Percentiles rank a stretch among this genome's conserved stretches.
Evolutionary conservation across 2,888 invertebrate genomes (phyloP).

Genomic region (Philopedon plagiatum): DNA sequence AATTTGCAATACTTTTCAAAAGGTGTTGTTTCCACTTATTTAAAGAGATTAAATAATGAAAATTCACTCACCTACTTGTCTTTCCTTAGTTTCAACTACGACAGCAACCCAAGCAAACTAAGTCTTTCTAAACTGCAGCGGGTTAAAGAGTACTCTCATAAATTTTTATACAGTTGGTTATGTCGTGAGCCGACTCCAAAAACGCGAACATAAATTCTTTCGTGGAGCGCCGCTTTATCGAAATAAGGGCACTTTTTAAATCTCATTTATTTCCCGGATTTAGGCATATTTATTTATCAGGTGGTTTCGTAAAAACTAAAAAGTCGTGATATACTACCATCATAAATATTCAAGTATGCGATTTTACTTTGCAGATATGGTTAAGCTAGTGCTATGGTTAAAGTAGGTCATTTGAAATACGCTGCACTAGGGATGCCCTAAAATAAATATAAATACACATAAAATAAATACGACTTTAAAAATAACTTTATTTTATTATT

Average conservation of each 20-base stretch:
- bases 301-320: conserved; percentile 15
- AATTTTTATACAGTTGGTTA: conserved; percentile 44
- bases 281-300: conserved; percentile 32
- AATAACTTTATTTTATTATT: too few relatives aligned
- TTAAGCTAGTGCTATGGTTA: not conserved
- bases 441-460: too few relatives aligned
- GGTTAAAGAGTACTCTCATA: conserved; percentile 35
- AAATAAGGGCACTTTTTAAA: conserved; percentile 30
- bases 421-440: too few relatives aligned
- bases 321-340: conserved; percentile 6
- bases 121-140: conserved; percentile 38
- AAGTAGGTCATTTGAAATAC: not conserved
- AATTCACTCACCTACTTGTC: not conserved
- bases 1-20: too few relatives aligned
- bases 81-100: not conserved
- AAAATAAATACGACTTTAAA: too few relatives aligned
- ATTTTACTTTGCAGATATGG: conserved; percentile 3
- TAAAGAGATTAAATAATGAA: too few relatives aligned
- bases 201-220: conserved; percentile 34
- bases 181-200: conserved; percentile 41
- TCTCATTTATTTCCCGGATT: conserved; percentile 25
- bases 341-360: conserved; percentile 22
- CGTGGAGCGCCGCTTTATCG: conserved; percentile 12
- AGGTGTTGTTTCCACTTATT: too few relatives aligned
- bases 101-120: conserved; percentile 1